Evolutionary conservation across 2,113 vertebrate species (phyloP).

Genomic region (Apteryx owenii): DNA sequence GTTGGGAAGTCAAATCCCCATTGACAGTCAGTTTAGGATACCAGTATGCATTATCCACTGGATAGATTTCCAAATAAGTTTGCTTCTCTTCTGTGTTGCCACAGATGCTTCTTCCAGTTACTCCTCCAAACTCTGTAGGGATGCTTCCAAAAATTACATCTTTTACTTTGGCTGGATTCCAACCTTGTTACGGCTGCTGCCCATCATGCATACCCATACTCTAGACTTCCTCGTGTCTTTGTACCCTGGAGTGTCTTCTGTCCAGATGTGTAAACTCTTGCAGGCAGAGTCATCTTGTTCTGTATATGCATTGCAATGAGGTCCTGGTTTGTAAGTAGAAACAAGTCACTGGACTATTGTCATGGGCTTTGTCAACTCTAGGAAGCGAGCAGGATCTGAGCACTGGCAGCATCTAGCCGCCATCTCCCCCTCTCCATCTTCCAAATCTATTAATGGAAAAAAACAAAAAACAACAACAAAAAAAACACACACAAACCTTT

Average conservation of each 20-base stretch:
- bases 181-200: background rate
- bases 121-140: background rate
- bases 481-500: background rate
- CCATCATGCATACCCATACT: background rate
- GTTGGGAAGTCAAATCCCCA: background rate
- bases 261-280: background rate
- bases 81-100: background rate
- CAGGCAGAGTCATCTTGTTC: background rate
- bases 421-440: accelerated
- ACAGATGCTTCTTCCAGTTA: background rate
- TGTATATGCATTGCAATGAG: background rate
- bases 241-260: background rate
- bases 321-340: background rate
- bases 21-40: background rate
- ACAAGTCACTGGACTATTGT: background rate
- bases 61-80: background rate
- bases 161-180: background rate
- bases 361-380: background rate
- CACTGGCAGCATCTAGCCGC: background rate
- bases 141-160: background rate
- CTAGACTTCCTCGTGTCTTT: background rate
- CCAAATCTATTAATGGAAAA: background rate
- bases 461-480: background rate
- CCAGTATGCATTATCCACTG: background rate
- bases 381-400: background rate